phyloP scores from a whole-genome alignment of 2,113 vertebrate species.

The Sus scrofa region T2T-Sscrofa CM000823.6:43183501-43184000 shows the following conservation, averaged over 20 bases:
- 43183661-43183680: conserved; percentile 16
- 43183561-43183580: conserved; percentile 26
- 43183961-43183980: conserved; percentile 83
- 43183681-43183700: conserved; percentile 41
- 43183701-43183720: conserved; percentile 83
- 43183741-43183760: conserved; percentile 44
- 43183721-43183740: conserved; percentile 48
- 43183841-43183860: conserved; percentile 65
- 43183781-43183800: conserved; percentile 63
- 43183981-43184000: conserved; percentile 87
- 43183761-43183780: neutral
- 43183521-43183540: neutral
- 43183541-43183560: neutral
- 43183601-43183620: neutral
- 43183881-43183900: conserved; percentile 84
- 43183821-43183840: conserved; percentile 79
- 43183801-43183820: conserved; percentile 65
- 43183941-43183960: conserved; percentile 86
- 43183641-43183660: conserved; percentile 49
- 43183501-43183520: neutral
- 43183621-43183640: conserved; percentile 12
- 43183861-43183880: conserved; percentile 73
- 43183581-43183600: conserved; percentile 12
- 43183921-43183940: conserved; percentile 85
- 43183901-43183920: conserved; percentile 84